Evolutionary conservation across 2,113 vertebrate species (phyloP).

Genomic region (Odobenus rosmarus): DNA sequence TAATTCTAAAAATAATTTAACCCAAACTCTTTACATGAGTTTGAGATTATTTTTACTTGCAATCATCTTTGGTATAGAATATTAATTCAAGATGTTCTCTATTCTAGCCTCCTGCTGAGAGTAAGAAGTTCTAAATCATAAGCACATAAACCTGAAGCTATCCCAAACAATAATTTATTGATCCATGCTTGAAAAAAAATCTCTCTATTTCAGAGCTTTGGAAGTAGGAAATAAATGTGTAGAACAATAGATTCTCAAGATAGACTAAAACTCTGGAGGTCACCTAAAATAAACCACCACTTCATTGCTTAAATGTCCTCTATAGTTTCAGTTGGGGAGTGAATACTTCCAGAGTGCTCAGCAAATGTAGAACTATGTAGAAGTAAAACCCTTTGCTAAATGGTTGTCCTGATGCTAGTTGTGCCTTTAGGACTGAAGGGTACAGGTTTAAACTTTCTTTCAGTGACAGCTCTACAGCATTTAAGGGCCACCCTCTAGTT

Average conservation of each 20-base stretch:
- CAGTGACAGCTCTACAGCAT: background rate
- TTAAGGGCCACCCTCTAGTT: background rate
- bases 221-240: background rate
- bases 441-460: background rate
- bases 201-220: background rate
- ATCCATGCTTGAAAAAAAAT: background rate
- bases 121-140: conserved; percentile 25
- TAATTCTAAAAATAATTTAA: conserved; percentile 58
- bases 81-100: conserved; percentile 69
- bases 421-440: background rate
- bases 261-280: background rate
- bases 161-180: conserved; percentile 4
- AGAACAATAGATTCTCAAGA: background rate
- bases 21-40: background rate
- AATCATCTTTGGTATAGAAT: conserved; percentile 48
- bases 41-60: conserved; percentile 45
- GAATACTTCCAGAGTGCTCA: background rate
- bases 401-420: background rate
- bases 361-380: background rate
- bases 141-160: background rate
- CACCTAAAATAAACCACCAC: background rate
- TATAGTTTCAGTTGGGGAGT: background rate
- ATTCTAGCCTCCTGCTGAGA: background rate
- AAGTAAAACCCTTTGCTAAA: background rate
- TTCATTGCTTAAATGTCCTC: background rate